Base-by-base conservation (phyloP, 2,113 vertebrate genomes). In the Panthera leo region DNA sequence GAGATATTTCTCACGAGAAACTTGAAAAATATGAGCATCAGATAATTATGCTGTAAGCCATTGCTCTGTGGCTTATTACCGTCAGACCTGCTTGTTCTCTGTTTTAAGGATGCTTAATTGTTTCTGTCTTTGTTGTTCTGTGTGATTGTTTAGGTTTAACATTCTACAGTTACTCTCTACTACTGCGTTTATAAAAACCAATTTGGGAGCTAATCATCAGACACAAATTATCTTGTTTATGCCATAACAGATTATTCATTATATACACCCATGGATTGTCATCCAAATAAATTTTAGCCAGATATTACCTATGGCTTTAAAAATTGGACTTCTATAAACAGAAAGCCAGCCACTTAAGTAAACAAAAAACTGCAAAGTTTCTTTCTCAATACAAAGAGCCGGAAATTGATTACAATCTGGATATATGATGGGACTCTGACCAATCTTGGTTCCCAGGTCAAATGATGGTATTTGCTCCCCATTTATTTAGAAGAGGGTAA, bases 271-370 rank as follows among this genome's bases (percentile, higher is more conserved):
- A 4, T 75, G 84, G 34, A 61, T 94, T 95, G 86, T 85, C 87
- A 87, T 55, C 36, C 86, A 97, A 96, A 86, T 89, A 96, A 94
- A 96, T 71, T 93, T 83, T 71, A 96, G 34, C n/a, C 53, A 94
- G 39, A 78, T 63, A 48, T 14, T 91, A 88, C 25, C 53, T 45
- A 85, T 5, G 21, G 61, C 58, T 95, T 88, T 27, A 79, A 67
- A 94, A 79, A 63, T 45, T 53, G 55, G 42, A 51, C 55, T 68
- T 86, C 73, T 80, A 11, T 83, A 79, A 97, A 95, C 14, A 63
- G 31, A 71, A 96, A 95, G 58, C 5, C 39, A 76, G 48, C 18
- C 8, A 75, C 31, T 67, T 53, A 42, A 9, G 31, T 55, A 70
- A 92, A 96, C 19, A 83, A 79, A 79, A 86, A 94, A 78, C 11